Evolutionary conservation across 2,113 vertebrate genomes (phyloP), one percentile per base, ranked within the genome.

Genomic region (Platycercus adscitus): DNA sequence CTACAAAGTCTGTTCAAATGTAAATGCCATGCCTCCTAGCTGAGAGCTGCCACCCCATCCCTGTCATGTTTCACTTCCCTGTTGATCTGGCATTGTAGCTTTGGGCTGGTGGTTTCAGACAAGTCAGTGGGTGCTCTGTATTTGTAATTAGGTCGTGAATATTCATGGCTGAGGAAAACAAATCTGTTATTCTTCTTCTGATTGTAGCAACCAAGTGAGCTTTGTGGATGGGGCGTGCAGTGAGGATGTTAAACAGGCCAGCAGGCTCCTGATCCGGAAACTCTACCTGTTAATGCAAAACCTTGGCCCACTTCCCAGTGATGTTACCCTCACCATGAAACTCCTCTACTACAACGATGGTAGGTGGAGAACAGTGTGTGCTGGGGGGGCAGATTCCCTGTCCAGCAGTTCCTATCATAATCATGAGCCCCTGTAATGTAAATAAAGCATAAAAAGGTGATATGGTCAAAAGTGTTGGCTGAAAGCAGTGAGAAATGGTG

Each of bases 231-330:
- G 86, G 21, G 58, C 69, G 61, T 78, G 84, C 17, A 96, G 96
- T 13, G 83, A 96, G 49, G 97, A 98, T 90, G 94, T 98, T 5
- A 99, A 98, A 96, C 98, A 98, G 95, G 98, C 98, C 84, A 98
- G 99, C 94, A 96, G 98, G 92, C 91, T 97, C 10, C 87, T 98
- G 78, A 97, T 98, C 66, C 86, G 93, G 29, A 98, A 97, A 33
- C 85, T 98, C 43, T 98, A 98, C 88, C 70, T 97, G 63, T 64
- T 98, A 65, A 96, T 98, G 97, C 98, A 98, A 72, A 96, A 98
- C 95, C 98, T 98, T 1, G 97, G 97, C 3, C 98, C 98, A 0
- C 97, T 98, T 83, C 98, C 98, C 87, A 97, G 68, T 11, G 97
- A 98, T 50, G 60, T 98, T 33, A 95, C 96, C 52, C 93, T 98